Conservation (phyloP, 2,113 vertebrate genomes). For the Tenebrosternarchus preto region DNA sequence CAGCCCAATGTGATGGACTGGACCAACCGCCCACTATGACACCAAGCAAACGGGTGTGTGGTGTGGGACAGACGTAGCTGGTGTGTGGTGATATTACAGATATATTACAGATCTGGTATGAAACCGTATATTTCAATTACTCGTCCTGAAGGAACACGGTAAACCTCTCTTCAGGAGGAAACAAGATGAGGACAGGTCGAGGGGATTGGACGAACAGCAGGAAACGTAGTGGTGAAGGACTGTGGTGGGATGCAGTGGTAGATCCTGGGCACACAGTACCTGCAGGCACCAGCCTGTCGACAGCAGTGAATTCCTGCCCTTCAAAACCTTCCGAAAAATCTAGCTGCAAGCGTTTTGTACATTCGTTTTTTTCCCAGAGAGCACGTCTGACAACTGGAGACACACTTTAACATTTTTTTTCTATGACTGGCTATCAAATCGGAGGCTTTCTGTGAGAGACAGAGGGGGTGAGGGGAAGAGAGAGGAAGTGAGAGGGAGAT, state of each 20-base stretch:
- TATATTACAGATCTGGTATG: too few species aligned
- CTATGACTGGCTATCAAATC: conserved; percentile 19
- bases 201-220: too few species aligned
- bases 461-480: background rate
- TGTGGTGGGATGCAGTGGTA: background rate
- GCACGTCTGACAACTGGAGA: conserved; percentile 18
- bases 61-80: too few species aligned
- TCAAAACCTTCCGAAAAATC: conserved; percentile 20
- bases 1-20: background rate
- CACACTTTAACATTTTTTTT: conserved; percentile 13
- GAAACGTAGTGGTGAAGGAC: background rate
- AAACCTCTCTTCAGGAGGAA: too few species aligned
- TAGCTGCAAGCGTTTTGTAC: background rate
- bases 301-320: conserved; percentile 4
- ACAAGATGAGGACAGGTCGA: too few species aligned
- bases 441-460: background rate
- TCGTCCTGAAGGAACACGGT: too few species aligned
- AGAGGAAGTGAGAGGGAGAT: background rate
- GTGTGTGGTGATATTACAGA: too few species aligned
- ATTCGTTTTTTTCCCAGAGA: conserved; percentile 11
- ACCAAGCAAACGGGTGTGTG: background rate
- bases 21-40: too few species aligned
- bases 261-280: background rate
- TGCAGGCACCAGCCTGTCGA: background rate
- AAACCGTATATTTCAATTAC: too few species aligned